These are phyloP conservation scores for Helicorthomorpha holstii DNA, from an alignment of 1,140 invertebrate species.

Conservation along the genomic window DNA sequence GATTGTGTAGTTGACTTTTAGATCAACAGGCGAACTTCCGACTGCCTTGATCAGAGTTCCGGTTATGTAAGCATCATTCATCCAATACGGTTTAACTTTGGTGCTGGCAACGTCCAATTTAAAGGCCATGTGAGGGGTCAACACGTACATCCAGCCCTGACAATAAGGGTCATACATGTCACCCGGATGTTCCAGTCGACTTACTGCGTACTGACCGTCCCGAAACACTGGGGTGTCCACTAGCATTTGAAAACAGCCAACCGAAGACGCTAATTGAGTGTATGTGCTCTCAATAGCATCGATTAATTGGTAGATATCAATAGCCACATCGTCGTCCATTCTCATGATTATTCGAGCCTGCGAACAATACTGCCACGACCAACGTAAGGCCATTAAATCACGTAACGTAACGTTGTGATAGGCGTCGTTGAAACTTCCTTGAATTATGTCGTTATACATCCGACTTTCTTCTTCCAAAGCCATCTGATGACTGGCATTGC, in stretches of 20 bases:
- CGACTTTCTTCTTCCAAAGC: conserved; percentile 3
- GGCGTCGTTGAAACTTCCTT: conserved; percentile 12
- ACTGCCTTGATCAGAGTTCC: neutral
- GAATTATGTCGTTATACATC: conserved; percentile 12
- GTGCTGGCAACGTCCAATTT: neutral
- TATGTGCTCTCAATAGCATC: neutral
- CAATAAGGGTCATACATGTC: neutral
- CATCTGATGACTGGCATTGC: neutral
- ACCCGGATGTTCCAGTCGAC: neutral
- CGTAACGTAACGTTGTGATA: conserved; percentile 14
- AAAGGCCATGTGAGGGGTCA: neutral
- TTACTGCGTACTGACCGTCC: neutral
- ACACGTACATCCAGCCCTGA: neutral
- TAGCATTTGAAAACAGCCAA: neutral
- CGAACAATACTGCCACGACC: conserved; percentile 10
- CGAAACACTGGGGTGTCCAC: neutral
- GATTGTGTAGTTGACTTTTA: neutral
- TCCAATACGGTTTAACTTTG: neutral
- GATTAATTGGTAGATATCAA: neutral
- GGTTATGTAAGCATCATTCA: conserved; percentile 2
- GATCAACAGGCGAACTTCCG: neutral
- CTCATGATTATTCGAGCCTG: conserved; percentile 11
- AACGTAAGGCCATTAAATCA: conserved; percentile 11
- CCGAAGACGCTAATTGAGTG: neutral
- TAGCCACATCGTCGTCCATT: conserved; percentile 13